Conservation (phyloP, 2,113 vertebrate genomes). For the Nycticorax nycticorax region DNA sequence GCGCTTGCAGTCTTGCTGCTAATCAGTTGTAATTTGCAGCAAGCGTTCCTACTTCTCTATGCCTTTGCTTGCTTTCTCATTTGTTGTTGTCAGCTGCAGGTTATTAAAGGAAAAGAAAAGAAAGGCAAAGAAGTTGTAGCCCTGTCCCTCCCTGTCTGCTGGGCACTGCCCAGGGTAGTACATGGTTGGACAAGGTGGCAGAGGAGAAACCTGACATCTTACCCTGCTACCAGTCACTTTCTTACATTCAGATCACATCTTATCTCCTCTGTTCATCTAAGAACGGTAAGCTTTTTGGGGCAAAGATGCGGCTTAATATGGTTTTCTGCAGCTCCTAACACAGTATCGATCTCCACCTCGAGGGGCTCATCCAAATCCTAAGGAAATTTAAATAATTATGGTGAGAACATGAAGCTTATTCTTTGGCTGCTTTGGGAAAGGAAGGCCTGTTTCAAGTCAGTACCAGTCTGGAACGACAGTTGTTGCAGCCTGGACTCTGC, state of each 20-base stretch:
- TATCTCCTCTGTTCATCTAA: background rate
- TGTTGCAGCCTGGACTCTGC: background rate
- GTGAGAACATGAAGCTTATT: background rate
- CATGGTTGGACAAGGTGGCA: rapidly evolving
- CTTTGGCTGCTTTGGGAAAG: background rate
- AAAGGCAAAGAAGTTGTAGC: background rate
- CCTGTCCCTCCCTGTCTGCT: background rate
- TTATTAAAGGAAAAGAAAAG: background rate
- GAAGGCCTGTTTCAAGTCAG: background rate
- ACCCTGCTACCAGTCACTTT: background rate
- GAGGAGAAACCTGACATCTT: background rate
- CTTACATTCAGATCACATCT: background rate
- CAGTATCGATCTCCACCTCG: background rate
- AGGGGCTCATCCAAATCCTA: background rate
- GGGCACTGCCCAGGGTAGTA: background rate
- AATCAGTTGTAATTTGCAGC: background rate
- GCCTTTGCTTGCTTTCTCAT: background rate
- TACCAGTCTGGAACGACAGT: background rate
- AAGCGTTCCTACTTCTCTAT: background rate
- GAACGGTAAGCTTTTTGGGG: background rate
- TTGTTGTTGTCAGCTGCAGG: background rate
- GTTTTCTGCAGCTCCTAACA: background rate
- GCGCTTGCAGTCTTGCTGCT: background rate
- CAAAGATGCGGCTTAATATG: background rate
- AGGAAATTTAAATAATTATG: background rate